These are phyloP conservation scores for Heliconius charithonia DNA, from an alignment of 2,888 invertebrate genomes.

Conservation along the genomic window DNA sequence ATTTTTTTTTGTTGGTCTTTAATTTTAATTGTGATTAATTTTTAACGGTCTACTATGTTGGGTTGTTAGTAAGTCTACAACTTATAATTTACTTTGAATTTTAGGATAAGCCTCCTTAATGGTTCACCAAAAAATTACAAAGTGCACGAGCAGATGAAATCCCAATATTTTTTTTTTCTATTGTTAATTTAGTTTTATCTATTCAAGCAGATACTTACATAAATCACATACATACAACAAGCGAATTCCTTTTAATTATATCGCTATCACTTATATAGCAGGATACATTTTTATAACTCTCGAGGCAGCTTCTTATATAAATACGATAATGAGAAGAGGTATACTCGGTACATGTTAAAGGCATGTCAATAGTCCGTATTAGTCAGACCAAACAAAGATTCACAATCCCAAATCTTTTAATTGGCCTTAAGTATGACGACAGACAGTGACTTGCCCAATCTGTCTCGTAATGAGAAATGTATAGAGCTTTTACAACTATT, in stretches of 20 bases:
- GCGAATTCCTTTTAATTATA: conserved; percentile 2
- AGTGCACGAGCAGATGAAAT: too few relatives aligned
- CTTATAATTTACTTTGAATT: too few relatives aligned
- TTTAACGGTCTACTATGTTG: too few relatives aligned
- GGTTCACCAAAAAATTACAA: too few relatives aligned
- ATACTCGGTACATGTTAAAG: conserved; percentile 40
- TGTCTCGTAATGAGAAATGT: conserved; percentile 64
- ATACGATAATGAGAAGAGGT: conserved; percentile 48
- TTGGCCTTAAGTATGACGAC: conserved; percentile 83
- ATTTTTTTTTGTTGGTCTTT: too few relatives aligned
- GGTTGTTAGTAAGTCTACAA: too few relatives aligned
- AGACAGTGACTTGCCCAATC: conserved; percentile 82
- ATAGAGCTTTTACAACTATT: conserved; percentile 59
- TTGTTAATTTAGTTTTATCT: too few relatives aligned
- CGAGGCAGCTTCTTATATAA: conserved; percentile 39
- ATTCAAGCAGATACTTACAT: too few relatives aligned
- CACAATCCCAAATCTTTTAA: conserved; percentile 82
- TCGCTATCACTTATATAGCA: conserved; percentile 4
- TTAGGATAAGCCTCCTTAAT: too few relatives aligned
- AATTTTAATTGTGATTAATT: too few relatives aligned
- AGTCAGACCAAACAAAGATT: conserved; percentile 80
- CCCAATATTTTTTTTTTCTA: too few relatives aligned
- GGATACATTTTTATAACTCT: conserved; percentile 20
- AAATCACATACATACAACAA: too few relatives aligned
- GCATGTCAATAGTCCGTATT: conserved; percentile 68